Conservation (phyloP, 2,113 vertebrate species). For the Acanthisitta chloris region DNA sequence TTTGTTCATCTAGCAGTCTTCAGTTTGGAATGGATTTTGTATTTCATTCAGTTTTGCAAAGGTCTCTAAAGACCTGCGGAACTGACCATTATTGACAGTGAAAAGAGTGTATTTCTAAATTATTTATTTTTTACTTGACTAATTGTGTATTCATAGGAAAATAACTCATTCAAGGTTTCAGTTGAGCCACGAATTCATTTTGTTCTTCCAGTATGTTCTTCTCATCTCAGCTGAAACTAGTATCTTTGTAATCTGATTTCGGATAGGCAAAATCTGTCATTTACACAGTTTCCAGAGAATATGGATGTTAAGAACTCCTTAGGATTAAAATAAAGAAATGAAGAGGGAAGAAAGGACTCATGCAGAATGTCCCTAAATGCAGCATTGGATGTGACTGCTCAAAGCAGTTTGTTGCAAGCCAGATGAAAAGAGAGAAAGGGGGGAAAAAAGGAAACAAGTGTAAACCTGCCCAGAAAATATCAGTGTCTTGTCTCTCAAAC, state of each 20-base stretch:
- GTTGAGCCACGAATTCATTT: neutral
- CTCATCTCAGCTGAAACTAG: neutral
- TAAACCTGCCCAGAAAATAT: constrained; percentile 12
- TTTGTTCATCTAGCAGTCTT: neutral
- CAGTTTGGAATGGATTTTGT: neutral
- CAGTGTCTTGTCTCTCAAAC: constrained; percentile 27
- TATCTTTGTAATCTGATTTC: neutral
- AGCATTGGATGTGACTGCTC: neutral
- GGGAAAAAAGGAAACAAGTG: neutral
- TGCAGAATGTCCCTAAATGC: neutral
- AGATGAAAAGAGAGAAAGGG: neutral
- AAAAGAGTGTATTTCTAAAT: neutral
- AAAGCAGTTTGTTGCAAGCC: neutral
- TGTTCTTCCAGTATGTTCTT: neutral
- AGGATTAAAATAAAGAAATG: neutral
- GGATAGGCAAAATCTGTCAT: neutral
- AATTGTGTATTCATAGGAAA: neutral
- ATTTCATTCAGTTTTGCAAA: neutral
- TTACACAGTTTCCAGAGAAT: neutral
- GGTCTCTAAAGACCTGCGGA: neutral
- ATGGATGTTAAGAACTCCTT: neutral
- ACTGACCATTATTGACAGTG: neutral
- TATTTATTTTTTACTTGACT: neutral
- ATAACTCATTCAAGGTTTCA: neutral
- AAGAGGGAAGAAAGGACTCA: neutral